phyloP scores from a whole-genome alignment of 2,797 vertebrate genomes.

The Euthynnus affinis region DNA sequence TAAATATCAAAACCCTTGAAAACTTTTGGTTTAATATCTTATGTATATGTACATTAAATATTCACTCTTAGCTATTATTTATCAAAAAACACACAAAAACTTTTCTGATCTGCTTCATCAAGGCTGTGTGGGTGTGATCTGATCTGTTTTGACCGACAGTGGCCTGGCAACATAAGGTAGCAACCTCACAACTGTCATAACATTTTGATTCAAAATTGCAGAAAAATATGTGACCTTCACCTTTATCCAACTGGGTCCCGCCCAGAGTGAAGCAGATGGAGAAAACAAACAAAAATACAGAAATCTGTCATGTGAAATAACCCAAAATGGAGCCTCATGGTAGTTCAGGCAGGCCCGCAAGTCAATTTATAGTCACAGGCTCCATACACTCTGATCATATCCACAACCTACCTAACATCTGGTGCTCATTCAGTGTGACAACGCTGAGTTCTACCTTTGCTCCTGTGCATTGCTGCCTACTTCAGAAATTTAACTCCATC shows the following conservation, averaged over 20 bases:
- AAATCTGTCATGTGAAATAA: neutral
- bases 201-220: constrained; percentile 1
- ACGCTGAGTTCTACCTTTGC: too few relatives aligned
- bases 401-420: too few relatives aligned
- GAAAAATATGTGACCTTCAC: neutral
- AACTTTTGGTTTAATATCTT: neutral
- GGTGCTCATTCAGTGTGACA: too few relatives aligned
- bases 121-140: neutral
- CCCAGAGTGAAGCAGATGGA: neutral
- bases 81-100: neutral
- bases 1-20: neutral
- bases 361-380: too few relatives aligned
- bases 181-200: neutral
- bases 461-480: too few relatives aligned
- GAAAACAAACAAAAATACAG: neutral
- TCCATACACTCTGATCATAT: too few relatives aligned
- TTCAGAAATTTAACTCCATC: too few relatives aligned
- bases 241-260: neutral
- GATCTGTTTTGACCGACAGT: neutral
- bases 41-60: neutral
- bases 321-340: neutral
- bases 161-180: neutral
- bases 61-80: neutral
- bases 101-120: neutral
- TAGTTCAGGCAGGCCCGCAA: too few relatives aligned